A percentile compares a stretch with the other conserved stretches of the same genome.
Conservation (phyloP, 2,888 invertebrate genomes). For the Agrochola lychnidis region DNA sequence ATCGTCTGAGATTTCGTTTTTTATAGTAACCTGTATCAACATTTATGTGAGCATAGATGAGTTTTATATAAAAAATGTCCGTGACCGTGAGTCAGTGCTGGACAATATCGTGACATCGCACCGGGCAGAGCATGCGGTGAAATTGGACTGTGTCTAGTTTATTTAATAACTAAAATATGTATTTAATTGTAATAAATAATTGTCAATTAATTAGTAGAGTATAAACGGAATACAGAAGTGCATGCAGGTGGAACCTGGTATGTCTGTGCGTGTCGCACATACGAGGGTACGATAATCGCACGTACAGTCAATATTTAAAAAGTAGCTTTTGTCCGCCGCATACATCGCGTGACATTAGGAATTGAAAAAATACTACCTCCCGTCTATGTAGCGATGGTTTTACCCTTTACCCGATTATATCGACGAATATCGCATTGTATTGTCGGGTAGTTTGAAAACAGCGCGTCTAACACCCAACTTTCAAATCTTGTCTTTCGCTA, state of each 20-base stretch:
- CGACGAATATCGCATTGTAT: constrained; percentile 20
- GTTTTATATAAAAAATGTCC: constrained; percentile 37
- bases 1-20: constrained; percentile 46
- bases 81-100: constrained; percentile 50
- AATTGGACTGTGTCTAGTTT: constrained; percentile 45
- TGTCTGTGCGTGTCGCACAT: constrained; percentile 51
- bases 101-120: constrained; percentile 46
- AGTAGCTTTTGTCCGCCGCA: constrained; percentile 53
- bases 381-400: constrained; percentile 33
- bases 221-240: constrained; percentile 30
- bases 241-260: constrained; percentile 55
- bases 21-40: constrained; percentile 40
- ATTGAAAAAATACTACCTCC: constrained; percentile 49
- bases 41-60: constrained; percentile 31
- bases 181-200: constrained; percentile 26
- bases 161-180: constrained; percentile 19
- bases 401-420: constrained; percentile 46
- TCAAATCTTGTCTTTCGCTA: constrained; percentile 1
- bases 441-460: constrained; percentile 10
- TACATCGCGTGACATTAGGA: constrained; percentile 58
- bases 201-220: constrained; percentile 21
- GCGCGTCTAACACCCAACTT: constrained; percentile 6
- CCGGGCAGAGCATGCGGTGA: constrained; percentile 48
- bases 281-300: constrained; percentile 36
- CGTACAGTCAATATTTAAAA: constrained; percentile 61